Evolutionary conservation across 2,113 vertebrate genomes (phyloP).

Genomic region (Piliocolobus tephrosceles): DNA sequence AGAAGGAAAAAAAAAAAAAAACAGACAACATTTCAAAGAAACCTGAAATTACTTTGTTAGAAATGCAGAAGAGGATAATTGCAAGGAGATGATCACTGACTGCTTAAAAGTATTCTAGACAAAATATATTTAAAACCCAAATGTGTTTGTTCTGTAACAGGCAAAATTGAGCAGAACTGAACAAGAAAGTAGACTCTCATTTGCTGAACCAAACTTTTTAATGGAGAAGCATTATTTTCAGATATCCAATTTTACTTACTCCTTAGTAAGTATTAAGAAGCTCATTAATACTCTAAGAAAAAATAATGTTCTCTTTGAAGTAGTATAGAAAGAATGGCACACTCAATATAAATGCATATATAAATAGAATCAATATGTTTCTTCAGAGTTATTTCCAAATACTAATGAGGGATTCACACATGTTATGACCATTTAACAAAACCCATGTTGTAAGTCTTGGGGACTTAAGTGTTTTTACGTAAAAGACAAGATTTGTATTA

Average conservation of each 20-base stretch:
- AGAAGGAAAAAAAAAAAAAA: constrained; percentile 39
- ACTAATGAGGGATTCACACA: not conserved
- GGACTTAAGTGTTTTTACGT: not conserved
- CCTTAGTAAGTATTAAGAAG: too few species aligned
- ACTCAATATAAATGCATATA: not conserved
- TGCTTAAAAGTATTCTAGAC: constrained; percentile 33
- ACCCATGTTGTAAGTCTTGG: not conserved
- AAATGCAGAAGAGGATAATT: not conserved
- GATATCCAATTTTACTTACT: not conserved
- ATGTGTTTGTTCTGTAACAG: constrained; percentile 41
- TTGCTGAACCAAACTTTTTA: constrained; percentile 1
- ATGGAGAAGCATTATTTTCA: not conserved
- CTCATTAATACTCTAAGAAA: not conserved
- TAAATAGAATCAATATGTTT: not conserved
- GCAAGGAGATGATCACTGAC: not conserved
- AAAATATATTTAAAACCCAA: constrained; percentile 32
- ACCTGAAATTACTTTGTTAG: constrained; percentile 46
- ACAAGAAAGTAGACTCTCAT: not conserved
- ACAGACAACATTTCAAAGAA: not conserved
- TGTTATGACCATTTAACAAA: not conserved
- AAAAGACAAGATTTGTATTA: not conserved
- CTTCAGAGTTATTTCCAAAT: not conserved
- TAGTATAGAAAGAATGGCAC: not conserved
- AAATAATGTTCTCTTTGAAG: not conserved
- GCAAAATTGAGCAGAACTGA: constrained; percentile 30